Conservation (phyloP, 2,113 vertebrate genomes). For the Lichenostomus cassidix region DNA sequence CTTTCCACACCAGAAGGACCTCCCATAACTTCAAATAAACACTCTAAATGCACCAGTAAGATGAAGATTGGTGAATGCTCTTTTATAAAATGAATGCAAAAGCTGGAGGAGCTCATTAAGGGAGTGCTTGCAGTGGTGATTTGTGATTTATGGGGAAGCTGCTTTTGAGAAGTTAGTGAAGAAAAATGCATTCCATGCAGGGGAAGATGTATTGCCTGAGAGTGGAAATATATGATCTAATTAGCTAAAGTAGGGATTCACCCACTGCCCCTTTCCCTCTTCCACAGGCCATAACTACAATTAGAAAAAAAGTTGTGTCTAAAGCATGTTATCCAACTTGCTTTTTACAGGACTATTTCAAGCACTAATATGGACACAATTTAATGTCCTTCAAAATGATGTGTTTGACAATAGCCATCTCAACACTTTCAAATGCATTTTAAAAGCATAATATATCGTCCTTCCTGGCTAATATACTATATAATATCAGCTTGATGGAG, state of each 20-base stretch:
- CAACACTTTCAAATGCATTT: neutral
- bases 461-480: neutral
- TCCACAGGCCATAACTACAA: neutral
- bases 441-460: neutral
- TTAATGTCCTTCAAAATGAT: neutral
- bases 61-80: conserved; percentile 17
- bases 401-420: neutral
- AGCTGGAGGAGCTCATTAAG: conserved; percentile 47
- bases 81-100: conserved; percentile 50
- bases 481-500: neutral
- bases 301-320: neutral
- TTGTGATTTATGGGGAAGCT: conserved; percentile 46
- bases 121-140: conserved; percentile 36
- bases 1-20: neutral
- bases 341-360: neutral
- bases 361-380: neutral
- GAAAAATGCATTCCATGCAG: conserved; percentile 55
- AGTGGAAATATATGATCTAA: conserved; percentile 39
- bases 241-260: conserved; percentile 53
- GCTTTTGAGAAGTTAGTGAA: conserved; percentile 36
- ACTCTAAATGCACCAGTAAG: neutral
- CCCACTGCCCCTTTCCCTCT: conserved; percentile 36
- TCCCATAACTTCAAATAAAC: conserved; percentile 32
- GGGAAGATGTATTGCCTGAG: conserved; percentile 49
- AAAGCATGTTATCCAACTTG: neutral